These are phyloP conservation scores for Heliconius charithonia DNA, from an alignment of 2,888 invertebrate genomes.

Conservation along the genomic window DNA sequence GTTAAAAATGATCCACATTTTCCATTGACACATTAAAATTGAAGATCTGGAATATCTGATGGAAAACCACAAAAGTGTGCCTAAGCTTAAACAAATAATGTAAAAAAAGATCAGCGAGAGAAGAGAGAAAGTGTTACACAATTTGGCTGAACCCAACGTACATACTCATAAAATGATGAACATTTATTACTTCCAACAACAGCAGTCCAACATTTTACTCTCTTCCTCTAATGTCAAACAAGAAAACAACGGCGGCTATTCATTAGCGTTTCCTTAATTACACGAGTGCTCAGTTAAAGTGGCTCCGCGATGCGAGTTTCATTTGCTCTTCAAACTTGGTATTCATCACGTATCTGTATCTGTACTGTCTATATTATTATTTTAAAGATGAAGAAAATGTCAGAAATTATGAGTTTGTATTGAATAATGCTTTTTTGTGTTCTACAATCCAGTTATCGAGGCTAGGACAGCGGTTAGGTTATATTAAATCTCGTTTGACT, in stretches of 20 bases:
- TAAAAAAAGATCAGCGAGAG: not conserved
- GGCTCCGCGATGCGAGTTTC: slow-evolving; percentile 9
- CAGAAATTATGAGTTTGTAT: too few species aligned
- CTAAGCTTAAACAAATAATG: not conserved
- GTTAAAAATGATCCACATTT: too few species aligned
- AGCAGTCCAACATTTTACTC: not conserved
- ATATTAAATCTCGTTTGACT: too few species aligned
- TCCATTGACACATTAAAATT: too few species aligned
- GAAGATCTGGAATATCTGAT: too few species aligned
- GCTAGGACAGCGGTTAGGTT: too few species aligned
- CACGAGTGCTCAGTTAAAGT: slow-evolving; percentile 4
- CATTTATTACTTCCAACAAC: not conserved
- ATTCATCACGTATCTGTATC: not conserved
- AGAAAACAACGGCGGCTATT: slow-evolving; percentile 16
- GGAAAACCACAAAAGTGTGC: too few species aligned
- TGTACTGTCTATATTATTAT: not conserved
- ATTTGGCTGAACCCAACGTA: not conserved
- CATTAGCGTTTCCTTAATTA: slow-evolving; percentile 28
- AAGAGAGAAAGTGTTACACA: not conserved
- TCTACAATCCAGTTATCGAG: too few species aligned
- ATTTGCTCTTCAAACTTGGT: slow-evolving; percentile 19
- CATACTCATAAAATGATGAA: not conserved
- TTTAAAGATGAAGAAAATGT: too few species aligned
- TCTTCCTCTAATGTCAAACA: slow-evolving; percentile 15
- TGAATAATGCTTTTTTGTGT: too few species aligned